Percentiles rank a stretch among this genome's conserved stretches.
Evolutionary conservation across 1,140 invertebrate species (phyloP).

Genomic region (Aplysia californica): DNA sequence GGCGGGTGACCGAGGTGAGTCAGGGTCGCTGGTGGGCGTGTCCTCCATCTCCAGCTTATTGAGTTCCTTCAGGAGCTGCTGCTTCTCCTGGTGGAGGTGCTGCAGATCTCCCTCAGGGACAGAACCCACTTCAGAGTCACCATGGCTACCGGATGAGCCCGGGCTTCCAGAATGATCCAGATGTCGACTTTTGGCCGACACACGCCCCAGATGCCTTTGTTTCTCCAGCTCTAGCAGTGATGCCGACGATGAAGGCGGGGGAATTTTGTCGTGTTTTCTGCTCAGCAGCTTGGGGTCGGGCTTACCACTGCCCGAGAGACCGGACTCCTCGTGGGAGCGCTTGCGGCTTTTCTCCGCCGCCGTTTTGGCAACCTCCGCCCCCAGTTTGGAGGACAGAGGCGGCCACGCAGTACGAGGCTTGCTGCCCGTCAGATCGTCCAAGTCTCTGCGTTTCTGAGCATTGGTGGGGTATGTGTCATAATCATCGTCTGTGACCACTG

Average conservation of each 20-base stretch:
- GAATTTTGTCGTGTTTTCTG: slow-evolving; percentile 31
- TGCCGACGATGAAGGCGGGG: not conserved
- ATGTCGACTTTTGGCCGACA: not conserved
- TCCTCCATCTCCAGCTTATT: slow-evolving; percentile 63
- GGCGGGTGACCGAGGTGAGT: slow-evolving; percentile 31
- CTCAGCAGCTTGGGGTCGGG: slow-evolving; percentile 25
- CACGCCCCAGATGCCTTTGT: too few species aligned
- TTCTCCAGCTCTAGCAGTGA: too few species aligned
- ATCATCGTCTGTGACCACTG: slow-evolving; percentile 12
- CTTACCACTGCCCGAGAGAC: slow-evolving; percentile 5
- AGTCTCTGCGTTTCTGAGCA: slow-evolving; percentile 7
- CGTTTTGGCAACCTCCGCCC: slow-evolving; percentile 34
- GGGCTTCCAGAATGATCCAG: slow-evolving; percentile 32
- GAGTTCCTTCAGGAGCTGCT: slow-evolving; percentile 59
- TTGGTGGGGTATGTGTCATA: not conserved
- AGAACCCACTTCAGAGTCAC: slow-evolving; percentile 58
- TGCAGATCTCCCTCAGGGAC: slow-evolving; percentile 56
- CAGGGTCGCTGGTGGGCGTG: slow-evolving; percentile 39
- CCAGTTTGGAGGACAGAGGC: slow-evolving; percentile 18
- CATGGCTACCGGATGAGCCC: slow-evolving; percentile 50
- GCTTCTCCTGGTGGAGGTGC: slow-evolving; percentile 63
- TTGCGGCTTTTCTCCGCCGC: slow-evolving; percentile 49
- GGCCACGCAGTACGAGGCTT: not conserved
- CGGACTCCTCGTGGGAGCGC: slow-evolving; percentile 52
- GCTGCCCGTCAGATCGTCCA: not conserved